Percentiles rank a stretch among this genome's conserved stretches.
These are phyloP conservation scores for Coboldia fuscipes DNA, from an alignment of 1,140 invertebrate genomes.

Conservation along the genomic window DNA sequence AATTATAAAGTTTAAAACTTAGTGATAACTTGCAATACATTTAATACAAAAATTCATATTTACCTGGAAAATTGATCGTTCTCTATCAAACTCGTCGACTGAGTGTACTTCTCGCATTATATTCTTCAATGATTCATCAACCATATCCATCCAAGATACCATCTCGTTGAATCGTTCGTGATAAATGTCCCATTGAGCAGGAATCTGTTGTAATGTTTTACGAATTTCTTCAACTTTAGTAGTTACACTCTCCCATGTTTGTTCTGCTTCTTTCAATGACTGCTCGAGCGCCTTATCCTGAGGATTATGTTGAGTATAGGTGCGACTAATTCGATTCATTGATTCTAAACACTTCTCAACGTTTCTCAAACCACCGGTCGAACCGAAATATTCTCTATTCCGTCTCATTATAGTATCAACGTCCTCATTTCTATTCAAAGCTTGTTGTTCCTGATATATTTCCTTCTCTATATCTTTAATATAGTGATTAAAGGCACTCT, in stretches of 20 bases:
- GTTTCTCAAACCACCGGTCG: slow-evolving; percentile 40
- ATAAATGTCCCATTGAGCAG: slow-evolving; percentile 75
- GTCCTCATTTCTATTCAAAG: slow-evolving; percentile 67
- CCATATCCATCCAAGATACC: slow-evolving; percentile 75
- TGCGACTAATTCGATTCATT: slow-evolving; percentile 43
- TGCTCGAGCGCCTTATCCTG: slow-evolving; percentile 40
- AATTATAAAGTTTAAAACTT: background rate
- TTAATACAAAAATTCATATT: slow-evolving; percentile 8
- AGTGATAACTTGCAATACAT: background rate
- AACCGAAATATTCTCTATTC: slow-evolving; percentile 55
- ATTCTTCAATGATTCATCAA: slow-evolving; percentile 59
- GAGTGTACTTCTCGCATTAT: slow-evolving; percentile 66
- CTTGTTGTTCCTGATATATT: slow-evolving; percentile 63
- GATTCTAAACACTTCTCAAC: slow-evolving; percentile 53
- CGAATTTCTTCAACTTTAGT: slow-evolving; percentile 47
- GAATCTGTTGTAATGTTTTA: slow-evolving; percentile 62
- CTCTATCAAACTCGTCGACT: slow-evolving; percentile 70
- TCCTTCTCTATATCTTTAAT: slow-evolving; percentile 79
- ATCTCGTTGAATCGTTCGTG: slow-evolving; percentile 63
- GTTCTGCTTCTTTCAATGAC: slow-evolving; percentile 39
- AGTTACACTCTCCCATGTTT: slow-evolving; percentile 49
- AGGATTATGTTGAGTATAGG: slow-evolving; percentile 37
- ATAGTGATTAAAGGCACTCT: slow-evolving; percentile 62
- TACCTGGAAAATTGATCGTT: slow-evolving; percentile 78
- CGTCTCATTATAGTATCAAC: slow-evolving; percentile 50